Evolutionary conservation across 2,888 invertebrate species (phyloP).

Genomic region (Epistrophe eligans): DNA sequence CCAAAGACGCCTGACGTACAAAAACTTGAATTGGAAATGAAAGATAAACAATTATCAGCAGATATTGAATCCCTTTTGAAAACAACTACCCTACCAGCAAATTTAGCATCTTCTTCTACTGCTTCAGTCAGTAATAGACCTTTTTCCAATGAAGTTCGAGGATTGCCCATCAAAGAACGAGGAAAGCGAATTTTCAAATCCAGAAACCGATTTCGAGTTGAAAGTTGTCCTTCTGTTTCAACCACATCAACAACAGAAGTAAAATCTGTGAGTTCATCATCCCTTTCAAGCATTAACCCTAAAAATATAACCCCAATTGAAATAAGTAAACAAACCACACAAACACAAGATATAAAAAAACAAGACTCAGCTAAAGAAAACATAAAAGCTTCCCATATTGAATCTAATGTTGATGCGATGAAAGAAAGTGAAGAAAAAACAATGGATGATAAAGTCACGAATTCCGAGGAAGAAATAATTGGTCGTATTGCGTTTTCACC

Average conservation of each 20-base stretch:
- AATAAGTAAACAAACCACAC: neutral
- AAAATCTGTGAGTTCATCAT: neutral
- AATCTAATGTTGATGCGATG: neutral
- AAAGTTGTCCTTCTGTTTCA: slow-evolving; percentile 57
- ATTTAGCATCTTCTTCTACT: slow-evolving; percentile 79
- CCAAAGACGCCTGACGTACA: slow-evolving; percentile 51
- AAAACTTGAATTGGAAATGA: slow-evolving; percentile 77
- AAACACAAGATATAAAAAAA: neutral
- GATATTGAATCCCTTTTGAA: slow-evolving; percentile 87
- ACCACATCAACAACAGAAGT: slow-evolving; percentile 22
- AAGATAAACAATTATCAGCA: slow-evolving; percentile 82
- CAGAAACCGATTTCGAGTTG: slow-evolving; percentile 80
- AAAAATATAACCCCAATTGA: neutral
- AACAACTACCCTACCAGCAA: slow-evolving; percentile 86
- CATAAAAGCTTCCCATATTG: neutral
- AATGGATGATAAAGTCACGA: slow-evolving; percentile 50
- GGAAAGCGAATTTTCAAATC: slow-evolving; percentile 83
- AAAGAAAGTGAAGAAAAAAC: neutral
- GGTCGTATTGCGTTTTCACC: slow-evolving; percentile 54
- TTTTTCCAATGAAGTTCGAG: slow-evolving; percentile 74
- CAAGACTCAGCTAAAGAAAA: neutral
- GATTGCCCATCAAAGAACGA: slow-evolving; percentile 82
- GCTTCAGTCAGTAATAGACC: slow-evolving; percentile 7
- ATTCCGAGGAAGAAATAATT: slow-evolving; percentile 60
- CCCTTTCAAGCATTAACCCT: neutral